phyloP scores from a whole-genome alignment of 2,797 vertebrate genomes.

The Peromyscus nudipes region DNA sequence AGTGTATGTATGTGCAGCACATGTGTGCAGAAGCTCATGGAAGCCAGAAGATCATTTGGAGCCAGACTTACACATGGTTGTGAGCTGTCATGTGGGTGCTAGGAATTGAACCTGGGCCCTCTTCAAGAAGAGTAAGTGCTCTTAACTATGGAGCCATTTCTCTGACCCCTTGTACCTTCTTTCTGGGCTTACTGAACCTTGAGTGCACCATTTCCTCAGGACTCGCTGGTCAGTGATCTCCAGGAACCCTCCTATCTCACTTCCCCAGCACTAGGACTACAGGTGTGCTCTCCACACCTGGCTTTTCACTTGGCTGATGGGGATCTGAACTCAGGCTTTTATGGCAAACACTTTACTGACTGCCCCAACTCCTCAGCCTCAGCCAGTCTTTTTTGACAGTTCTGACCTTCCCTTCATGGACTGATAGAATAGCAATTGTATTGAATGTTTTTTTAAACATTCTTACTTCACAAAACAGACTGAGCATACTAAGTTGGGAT shows the following conservation, averaged over 20 bases:
- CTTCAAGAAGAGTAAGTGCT: background rate
- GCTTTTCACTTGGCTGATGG: background rate
- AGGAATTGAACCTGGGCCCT: background rate
- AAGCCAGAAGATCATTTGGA: background rate
- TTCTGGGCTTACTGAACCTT: background rate
- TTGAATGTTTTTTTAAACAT: background rate
- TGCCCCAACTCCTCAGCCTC: background rate
- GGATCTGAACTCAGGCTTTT: background rate
- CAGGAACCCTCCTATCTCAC: background rate
- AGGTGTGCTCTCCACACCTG: background rate
- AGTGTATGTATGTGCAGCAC: background rate
- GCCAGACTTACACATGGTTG: background rate
- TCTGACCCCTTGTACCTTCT: background rate
- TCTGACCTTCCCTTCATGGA: background rate
- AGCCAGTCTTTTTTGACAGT: background rate
- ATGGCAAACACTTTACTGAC: background rate
- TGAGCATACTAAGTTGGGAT: background rate
- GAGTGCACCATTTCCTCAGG: background rate
- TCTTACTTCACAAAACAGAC: conserved; percentile 12
- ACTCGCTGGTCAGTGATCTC: background rate
- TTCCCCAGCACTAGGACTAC: background rate
- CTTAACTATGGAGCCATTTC: background rate
- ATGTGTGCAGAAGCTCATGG: background rate
- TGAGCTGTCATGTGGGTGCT: background rate
- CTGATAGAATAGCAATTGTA: background rate